phyloP scores from a whole-genome alignment of 2,113 vertebrate species.

The Rhegmatorhina hoffmannsi region DNA sequence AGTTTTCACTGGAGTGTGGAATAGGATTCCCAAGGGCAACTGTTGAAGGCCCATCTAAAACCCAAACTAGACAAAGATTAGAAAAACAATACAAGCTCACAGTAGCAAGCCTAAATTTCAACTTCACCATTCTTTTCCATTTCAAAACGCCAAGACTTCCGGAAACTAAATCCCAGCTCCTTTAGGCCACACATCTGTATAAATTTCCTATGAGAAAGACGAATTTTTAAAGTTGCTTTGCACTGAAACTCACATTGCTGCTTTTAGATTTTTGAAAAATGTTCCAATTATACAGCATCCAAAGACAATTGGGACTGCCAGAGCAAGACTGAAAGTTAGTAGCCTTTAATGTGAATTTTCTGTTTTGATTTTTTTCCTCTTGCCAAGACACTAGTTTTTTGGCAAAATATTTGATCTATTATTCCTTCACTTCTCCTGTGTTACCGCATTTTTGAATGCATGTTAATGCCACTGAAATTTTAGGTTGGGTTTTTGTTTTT shows the following conservation, averaged over 20 bases:
- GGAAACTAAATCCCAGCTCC: conserved; percentile 1
- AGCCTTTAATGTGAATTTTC: background rate
- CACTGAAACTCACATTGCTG: background rate
- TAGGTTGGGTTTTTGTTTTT: background rate
- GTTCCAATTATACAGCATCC: background rate
- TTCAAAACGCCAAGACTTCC: conserved; percentile 1
- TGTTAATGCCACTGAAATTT: background rate
- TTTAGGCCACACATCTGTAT: background rate
- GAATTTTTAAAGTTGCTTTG: background rate
- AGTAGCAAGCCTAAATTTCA: conserved; percentile 12
- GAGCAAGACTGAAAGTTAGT: background rate
- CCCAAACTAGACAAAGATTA: conserved; percentile 37
- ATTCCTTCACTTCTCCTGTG: background rate
- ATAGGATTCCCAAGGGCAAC: background rate
- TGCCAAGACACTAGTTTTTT: background rate
- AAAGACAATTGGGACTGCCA: background rate
- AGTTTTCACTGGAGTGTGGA: conserved; percentile 30
- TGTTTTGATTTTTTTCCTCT: background rate
- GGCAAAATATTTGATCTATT: background rate
- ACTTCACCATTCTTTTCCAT: background rate
- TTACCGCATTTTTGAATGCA: background rate
- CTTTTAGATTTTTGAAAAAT: background rate
- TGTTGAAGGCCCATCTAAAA: conserved; percentile 29
- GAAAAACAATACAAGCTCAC: conserved; percentile 30
- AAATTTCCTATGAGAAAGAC: background rate